A percentile compares a stretch with the other conserved stretches of the same genome.
These are phyloP conservation scores for Acrobasis consociella DNA, from an alignment of 2,888 invertebrate species.

Conservation along the genomic window DNA sequence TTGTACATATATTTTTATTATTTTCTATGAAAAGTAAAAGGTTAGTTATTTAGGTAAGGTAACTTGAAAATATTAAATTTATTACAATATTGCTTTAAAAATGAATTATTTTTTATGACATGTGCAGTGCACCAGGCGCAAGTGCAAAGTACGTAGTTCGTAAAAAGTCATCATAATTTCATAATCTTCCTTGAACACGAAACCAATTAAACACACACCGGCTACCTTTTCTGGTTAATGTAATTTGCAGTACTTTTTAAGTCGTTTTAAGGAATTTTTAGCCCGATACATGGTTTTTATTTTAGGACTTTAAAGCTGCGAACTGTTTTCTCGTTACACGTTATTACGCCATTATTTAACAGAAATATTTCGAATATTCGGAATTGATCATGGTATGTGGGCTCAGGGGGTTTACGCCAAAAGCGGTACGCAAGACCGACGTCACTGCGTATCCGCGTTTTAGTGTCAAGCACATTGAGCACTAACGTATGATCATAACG, in stretches of 20 bases:
- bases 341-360: neutral
- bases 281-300: slow-evolving; percentile 30
- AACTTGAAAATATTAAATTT: no score
- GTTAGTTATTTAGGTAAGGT: no score
- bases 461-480: no score
- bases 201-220: slow-evolving; percentile 16
- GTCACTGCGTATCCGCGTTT: no score
- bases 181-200: slow-evolving; percentile 19
- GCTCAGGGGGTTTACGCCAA: no score
- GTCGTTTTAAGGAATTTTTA: slow-evolving; percentile 32
- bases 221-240: slow-evolving; percentile 13
- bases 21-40: no score
- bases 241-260: slow-evolving; percentile 15
- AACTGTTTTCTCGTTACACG: slow-evolving; percentile 1
- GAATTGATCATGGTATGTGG: neutral
- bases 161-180: slow-evolving; percentile 17
- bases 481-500: no score
- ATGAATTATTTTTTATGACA: neutral
- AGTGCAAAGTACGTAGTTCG: slow-evolving; percentile 15
- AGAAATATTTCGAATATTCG: neutral
- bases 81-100: no score
- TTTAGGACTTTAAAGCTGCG: neutral
- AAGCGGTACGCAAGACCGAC: no score
- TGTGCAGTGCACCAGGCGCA: no score
- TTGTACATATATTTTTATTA: no score